Base-by-base conservation (phyloP, 2,888 invertebrate species). In the Heteromyza rotundicornis region DNA sequence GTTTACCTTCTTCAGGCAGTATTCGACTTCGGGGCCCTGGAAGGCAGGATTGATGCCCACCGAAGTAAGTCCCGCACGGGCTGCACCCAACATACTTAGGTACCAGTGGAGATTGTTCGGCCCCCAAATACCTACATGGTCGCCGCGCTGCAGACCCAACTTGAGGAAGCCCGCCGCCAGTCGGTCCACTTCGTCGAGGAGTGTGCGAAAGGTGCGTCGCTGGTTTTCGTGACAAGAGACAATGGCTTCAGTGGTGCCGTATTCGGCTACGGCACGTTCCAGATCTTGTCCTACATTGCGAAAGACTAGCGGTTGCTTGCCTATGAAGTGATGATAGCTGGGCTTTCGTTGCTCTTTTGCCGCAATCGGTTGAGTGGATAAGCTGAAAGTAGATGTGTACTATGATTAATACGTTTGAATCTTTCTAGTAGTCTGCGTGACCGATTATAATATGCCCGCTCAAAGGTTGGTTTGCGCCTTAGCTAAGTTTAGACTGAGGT, bases 91-190 rank as follows among this genome's bases (percentile, higher is more conserved):
- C 78, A 90, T 88, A 0, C 88, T 84, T 0, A 92, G 71, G 63
- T 90, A 86, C 95, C 95, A 96, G 75, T 93, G 90, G 50, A 87
- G 79, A 35, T 86, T 84, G 81, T 94, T 95, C 0, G 93, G 92
- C 0, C 90, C 88, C 91, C 92, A 94, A 20, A 95, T 84, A 0
- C 90, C 94, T 2, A 96, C 76, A 8, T 90, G 82, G 75, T 95
- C 94, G 0, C 92, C 92, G 24, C 82, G 85, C 59, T 87, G 77
- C 17, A 94, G 73, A 0, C 94, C 94, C 22, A 92, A 72, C 40
- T 87, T 86, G n/a, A 86, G 70, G 0, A 95, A 84, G 1, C 92
- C 91, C 1, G 90, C 89, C 0, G 92, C 93, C 2, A 94, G 75
- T 58, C 84, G 84, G 75, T 92, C 89, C 0, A 81, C 84, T 73